Evolutionary conservation across 2,888 invertebrate genomes (phyloP), one percentile per base, ranked within the genome.

Genomic region (Argyra leucocephala): DNA sequence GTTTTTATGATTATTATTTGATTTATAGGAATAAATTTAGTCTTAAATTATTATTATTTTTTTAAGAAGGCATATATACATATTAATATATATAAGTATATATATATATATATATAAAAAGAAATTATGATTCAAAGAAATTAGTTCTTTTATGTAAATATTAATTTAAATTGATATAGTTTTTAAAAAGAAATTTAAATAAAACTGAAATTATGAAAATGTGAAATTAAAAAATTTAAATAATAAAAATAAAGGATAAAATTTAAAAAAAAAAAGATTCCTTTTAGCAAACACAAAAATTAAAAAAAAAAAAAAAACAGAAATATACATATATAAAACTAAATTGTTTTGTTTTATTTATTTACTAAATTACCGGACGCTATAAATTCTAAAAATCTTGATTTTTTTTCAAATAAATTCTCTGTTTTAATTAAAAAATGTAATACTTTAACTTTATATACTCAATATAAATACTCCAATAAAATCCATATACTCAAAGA

Each of bases 11-110:
- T 48, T 48, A 10, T 48, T 48, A 18, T 48, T 37, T 37, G n/a
- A n/a, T n/a, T n/a, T n/a, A 31, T 31, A 48, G 48, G 48, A 48
- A 48, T 48, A 48, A 48, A 48, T 48, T 48, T 18, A 48, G 48
- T 48, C 15, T 48, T 48, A 48, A 48, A 48, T 48, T 48, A 48
- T 48, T 48, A 18, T 48, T 48, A 18, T 48, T 48, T 48, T 48
- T 48, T 48, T 48, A 48, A 48, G n/a, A n/a, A 48, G 18, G 15
- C 2, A 37, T 10, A 37, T 12, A 37, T 9, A 15, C 7, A 37
- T 48, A 48, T 48, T 48, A 48, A 18, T 48, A 48, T 37, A 37
- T 48, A 48, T n/a, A n/a, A 18, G 48, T 48, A 48, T 4, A 48
- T 48, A 48, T 48, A 31, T 48, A n/a, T 48, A 48, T 48, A 18